Evolutionary conservation across 2,888 invertebrate species (phyloP).

Genomic region (Leptopterna dolabrata): DNA sequence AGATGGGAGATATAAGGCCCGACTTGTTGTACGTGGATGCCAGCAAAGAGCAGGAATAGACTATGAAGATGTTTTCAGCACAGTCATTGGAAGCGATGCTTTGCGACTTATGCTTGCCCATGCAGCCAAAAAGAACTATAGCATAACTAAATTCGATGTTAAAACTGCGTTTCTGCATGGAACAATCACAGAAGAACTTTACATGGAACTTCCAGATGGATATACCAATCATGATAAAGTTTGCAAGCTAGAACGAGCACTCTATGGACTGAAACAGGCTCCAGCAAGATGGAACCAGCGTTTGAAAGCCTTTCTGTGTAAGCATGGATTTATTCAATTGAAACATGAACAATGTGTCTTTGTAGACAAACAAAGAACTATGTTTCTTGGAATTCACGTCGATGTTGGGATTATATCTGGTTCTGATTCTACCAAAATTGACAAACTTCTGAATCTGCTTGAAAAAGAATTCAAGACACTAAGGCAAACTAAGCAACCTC

Average conservation of each 20-base stretch:
- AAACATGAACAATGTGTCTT: neutral
- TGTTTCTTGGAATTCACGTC: conserved; percentile 3
- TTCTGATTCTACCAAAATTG: neutral
- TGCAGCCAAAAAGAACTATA: neutral
- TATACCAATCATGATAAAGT: conserved; percentile 57
- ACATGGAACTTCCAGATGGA: conserved; percentile 60
- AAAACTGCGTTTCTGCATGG: neutral
- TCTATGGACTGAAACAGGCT: conserved; percentile 60
- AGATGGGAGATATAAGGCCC: no score
- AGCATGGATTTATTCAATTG: neutral
- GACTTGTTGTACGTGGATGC: no score
- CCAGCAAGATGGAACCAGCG: conserved; percentile 51
- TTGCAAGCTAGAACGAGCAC: conserved; percentile 55
- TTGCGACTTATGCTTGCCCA: no score
- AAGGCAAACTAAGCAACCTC: no score
- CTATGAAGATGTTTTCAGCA: neutral
- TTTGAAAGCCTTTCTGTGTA: neutral
- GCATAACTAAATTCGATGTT: neutral
- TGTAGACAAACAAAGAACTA: neutral
- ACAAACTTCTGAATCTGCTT: neutral
- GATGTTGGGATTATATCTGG: neutral
- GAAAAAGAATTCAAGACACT: neutral
- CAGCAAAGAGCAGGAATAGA: no score
- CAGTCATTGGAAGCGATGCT: no score
- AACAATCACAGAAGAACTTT: neutral